Conservation (phyloP, 2,797 vertebrate species). For the Sebastes elongatus region DNA sequence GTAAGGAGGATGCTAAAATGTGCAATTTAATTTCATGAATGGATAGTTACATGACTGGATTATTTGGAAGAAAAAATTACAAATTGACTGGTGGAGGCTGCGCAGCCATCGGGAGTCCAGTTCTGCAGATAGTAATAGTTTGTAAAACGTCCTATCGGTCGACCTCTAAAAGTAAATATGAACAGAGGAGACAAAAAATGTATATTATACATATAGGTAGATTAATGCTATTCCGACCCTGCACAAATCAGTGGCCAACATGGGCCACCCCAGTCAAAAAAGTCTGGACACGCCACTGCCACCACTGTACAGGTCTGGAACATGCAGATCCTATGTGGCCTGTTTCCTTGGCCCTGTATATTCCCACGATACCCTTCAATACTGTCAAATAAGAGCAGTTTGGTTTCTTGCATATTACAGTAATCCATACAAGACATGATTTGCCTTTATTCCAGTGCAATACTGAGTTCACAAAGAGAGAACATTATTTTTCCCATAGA, state of each 20-base stretch:
- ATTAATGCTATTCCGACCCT: neutral
- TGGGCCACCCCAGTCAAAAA: neutral
- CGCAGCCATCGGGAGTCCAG: neutral
- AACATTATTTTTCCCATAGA: neutral
- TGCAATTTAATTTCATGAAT: neutral
- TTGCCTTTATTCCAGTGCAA: neutral
- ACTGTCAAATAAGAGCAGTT: neutral
- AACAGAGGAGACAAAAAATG: neutral
- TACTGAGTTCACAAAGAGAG: neutral
- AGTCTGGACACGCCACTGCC: neutral
- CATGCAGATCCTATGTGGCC: neutral
- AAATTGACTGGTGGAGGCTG: neutral
- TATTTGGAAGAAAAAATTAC: rapidly evolving
- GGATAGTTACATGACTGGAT: neutral
- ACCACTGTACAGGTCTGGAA: neutral
- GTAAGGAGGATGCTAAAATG: too few species aligned
- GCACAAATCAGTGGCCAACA: neutral
- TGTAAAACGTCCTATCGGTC: neutral
- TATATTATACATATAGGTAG: too few species aligned
- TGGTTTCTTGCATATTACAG: neutral
- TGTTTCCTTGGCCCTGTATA: neutral
- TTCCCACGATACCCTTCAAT: neutral
- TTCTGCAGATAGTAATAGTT: neutral
- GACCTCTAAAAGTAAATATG: neutral
- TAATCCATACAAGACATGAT: neutral